These are phyloP conservation scores for Chelidonichthys spinosus DNA, from an alignment of 2,797 vertebrate species.

Conservation along the genomic window DNA sequence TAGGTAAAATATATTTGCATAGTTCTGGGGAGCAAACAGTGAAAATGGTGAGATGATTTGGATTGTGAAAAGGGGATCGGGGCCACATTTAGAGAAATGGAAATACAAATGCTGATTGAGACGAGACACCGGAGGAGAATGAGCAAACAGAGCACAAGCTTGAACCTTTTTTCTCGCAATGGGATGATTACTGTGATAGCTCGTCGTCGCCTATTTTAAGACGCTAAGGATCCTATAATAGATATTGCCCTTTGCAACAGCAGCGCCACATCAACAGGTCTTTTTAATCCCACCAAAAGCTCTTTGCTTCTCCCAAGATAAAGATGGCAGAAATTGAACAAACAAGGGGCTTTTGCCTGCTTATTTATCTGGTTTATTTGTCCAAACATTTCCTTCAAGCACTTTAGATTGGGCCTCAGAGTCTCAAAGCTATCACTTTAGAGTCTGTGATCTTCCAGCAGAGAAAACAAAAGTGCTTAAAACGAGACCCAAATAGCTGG, in stretches of 20 bases:
- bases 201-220: slow-evolving; percentile 24
- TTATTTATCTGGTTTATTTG: slow-evolving; percentile 49
- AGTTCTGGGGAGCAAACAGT: background rate
- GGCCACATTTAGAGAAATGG: background rate
- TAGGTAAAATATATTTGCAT: background rate
- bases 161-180: background rate
- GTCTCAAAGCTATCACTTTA: slow-evolving; percentile 63
- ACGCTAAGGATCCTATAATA: slow-evolving; percentile 31
- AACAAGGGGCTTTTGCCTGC: slow-evolving; percentile 38
- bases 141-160: slow-evolving; percentile 5
- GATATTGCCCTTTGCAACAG: slow-evolving; percentile 24
- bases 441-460: slow-evolving; percentile 56
- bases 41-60: background rate
- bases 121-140: background rate
- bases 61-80: slow-evolving; percentile 8
- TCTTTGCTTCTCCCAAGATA: slow-evolving; percentile 29
- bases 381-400: slow-evolving; percentile 61
- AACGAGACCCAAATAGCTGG: slow-evolving; percentile 55
- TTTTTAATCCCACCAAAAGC: slow-evolving; percentile 54
- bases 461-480: slow-evolving; percentile 62
- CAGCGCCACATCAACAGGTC: slow-evolving; percentile 31
- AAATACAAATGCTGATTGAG: slow-evolving; percentile 21
- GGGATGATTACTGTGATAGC: slow-evolving; percentile 18
- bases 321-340: slow-evolving; percentile 41
- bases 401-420: slow-evolving; percentile 46